These are phyloP conservation scores for Spinus olivaceus DNA, from an alignment of 2,797 vertebrate genomes.

Conservation along the genomic window DNA sequence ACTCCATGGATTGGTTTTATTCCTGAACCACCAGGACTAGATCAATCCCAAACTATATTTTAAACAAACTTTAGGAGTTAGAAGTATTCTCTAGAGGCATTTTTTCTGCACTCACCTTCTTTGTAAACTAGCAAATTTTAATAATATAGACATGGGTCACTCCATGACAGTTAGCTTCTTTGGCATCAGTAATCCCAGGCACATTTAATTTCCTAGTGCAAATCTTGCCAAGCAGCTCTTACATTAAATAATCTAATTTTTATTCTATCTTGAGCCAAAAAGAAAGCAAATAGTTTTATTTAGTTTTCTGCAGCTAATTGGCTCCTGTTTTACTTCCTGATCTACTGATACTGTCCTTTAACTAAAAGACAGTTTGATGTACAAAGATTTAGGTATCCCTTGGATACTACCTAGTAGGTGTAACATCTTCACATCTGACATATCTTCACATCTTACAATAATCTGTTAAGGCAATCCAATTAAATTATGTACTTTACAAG, in stretches of 20 bases:
- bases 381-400: neutral
- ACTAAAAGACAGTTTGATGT: neutral
- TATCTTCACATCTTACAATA: neutral
- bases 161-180: neutral
- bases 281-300: neutral
- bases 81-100: neutral
- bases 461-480: neutral
- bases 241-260: slow-evolving; percentile 19
- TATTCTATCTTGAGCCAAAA: neutral
- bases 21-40: neutral
- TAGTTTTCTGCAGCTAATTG: neutral
- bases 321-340: neutral
- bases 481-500: neutral
- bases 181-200: neutral
- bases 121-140: neutral
- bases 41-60: neutral
- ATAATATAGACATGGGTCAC: neutral
- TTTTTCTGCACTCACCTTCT: neutral
- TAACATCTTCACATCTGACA: neutral
- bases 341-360: neutral
- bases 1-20: neutral
- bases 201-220: slow-evolving; percentile 36
- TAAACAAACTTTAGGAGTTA: neutral
- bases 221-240: neutral
- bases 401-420: neutral